phyloP scores from a whole-genome alignment of 1,140 invertebrate genomes.

The Trichonephila inaurata region DNA sequence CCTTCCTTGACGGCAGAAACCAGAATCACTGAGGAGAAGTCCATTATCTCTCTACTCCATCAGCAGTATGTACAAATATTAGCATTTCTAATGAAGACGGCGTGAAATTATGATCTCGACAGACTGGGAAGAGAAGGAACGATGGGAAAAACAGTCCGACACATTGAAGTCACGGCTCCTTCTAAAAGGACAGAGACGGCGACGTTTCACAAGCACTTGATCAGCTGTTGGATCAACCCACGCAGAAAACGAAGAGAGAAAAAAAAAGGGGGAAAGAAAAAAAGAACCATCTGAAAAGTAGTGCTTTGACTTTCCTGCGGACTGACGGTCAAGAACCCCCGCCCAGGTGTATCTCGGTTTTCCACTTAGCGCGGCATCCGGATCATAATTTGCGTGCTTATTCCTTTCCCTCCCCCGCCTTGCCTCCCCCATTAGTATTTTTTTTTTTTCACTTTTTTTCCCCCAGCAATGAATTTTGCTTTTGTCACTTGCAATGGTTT shows the following conservation, averaged over 20 bases:
- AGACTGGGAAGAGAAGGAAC: not conserved
- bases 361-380: constrained; percentile 31
- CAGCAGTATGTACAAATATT: not conserved
- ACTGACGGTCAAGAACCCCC: constrained; percentile 50
- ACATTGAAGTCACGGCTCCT: not conserved
- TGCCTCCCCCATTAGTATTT: not conserved
- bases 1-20: no score
- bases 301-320: not conserved
- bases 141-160: not conserved
- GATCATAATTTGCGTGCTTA: constrained; percentile 4
- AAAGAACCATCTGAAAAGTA: not conserved
- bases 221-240: constrained; percentile 41
- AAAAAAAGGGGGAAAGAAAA: not conserved
- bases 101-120: not conserved
- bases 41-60: not conserved
- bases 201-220: not conserved
- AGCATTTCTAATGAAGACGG: constrained; percentile 13
- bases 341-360: constrained; percentile 42
- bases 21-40: no score
- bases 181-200: not conserved
- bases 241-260: not conserved
- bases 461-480: not conserved
- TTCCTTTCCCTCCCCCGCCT: not conserved
- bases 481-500: not conserved
- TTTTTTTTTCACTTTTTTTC: no score